Conservation (phyloP, 2,797 vertebrate genomes). For the Epinephelus awoara region DNA sequence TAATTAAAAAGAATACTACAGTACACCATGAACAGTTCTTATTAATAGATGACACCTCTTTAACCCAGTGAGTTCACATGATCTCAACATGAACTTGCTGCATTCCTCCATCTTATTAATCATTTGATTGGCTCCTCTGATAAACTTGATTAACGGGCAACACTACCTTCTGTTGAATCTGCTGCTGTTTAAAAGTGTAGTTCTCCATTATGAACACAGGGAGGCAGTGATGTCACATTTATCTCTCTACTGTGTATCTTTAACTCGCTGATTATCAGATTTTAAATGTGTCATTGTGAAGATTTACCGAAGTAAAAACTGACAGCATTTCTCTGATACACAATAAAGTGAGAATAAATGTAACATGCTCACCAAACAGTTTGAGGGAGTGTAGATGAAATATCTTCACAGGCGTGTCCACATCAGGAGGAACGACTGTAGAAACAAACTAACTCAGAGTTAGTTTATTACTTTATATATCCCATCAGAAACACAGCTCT, state of each 20-base stretch:
- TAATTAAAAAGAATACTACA: too few species aligned
- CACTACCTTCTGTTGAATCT: not conserved
- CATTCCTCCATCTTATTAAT: not conserved
- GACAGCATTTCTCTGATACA: not conserved
- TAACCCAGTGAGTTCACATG: too few species aligned
- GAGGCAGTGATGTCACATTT: slow-evolving; percentile 29
- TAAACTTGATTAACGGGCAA: too few species aligned
- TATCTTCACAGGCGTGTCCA: not conserved
- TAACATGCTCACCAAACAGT: not conserved
- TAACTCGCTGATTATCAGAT: not conserved
- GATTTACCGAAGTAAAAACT: not conserved
- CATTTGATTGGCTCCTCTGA: not conserved
- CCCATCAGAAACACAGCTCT: not conserved
- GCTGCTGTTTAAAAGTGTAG: not conserved
- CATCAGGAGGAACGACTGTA: not conserved
- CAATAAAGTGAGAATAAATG: not conserved
- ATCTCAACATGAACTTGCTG: too few species aligned
- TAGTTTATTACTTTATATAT: not conserved
- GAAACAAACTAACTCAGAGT: not conserved
- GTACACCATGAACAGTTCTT: too few species aligned
- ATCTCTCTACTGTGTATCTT: not conserved
- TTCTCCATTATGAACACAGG: not conserved
- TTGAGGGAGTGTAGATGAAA: not conserved
- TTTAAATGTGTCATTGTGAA: not conserved
- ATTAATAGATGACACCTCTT: too few species aligned